Evolutionary conservation across 2,888 invertebrate species (phyloP), one percentile per base, ranked within the genome.

Genomic region (Scelioninae gen. 1): DNA sequence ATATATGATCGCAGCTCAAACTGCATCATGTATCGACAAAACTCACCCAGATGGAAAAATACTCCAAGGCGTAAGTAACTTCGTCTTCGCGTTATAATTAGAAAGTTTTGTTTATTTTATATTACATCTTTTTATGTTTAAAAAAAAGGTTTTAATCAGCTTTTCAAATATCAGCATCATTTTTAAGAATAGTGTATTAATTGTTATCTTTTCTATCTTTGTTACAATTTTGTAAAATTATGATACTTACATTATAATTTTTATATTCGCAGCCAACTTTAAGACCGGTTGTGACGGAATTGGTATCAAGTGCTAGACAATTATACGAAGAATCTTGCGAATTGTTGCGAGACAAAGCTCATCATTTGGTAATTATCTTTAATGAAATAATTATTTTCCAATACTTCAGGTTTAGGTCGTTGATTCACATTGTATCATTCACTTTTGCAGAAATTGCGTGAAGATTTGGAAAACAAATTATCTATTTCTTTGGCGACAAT

Each of bases 1-100:
- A 34, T 96, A 96, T 91, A 94, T 95, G 60, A 93, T 96, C 63
- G 97, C 97, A 11, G 94, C 95, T 56, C 95, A 96, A 84, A 95
- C 95, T 0, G 94, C 95, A n/a, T 93, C 93, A 31, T 94, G 94
- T 82, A 92, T 96, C 63, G 96, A 96, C 88, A 94, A 94, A 75
- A 94, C 96, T 91, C 97, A 96, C 93, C 97, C 96, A 0, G 95
- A 96, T 76, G 97, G 97, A 9, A 96, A 95, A 89, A 94, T 98
- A 38, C 93, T 97, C 63, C 96, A 97, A 88, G 95, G 96, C 87
- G 94, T 94, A 89, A 90, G 92, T 90, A 32, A 51, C 34, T 31
- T 5, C n/a, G n/a, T n/a, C n/a, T n/a, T n/a, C n/a, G n/a, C n/a
- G n/a, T n/a, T n/a, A n/a, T n/a, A n/a, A n/a, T n/a, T n/a, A n/a